Base-by-base conservation (phyloP, 2,797 vertebrate genomes). In the Percopsis omiscomaycus region DNA sequence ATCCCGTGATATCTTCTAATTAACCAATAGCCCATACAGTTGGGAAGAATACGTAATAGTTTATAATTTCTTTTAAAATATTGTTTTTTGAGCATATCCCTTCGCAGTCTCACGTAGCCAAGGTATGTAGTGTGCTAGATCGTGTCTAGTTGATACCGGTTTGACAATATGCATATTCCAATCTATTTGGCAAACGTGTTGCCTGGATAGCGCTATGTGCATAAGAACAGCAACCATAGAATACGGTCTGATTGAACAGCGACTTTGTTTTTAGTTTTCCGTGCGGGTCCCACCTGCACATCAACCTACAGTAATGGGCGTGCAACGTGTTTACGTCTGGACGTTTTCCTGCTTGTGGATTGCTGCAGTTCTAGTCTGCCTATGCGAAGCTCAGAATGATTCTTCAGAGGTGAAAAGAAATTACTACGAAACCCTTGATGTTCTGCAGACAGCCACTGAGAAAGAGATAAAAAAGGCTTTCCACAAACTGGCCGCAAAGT, bases 381-480 rank as follows among this genome's bases (percentile, higher is more conserved):
- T 86, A 2, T 55, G 69, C 12, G 48, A 3, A 3, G 48, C 13
- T 10, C 50, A 53, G 66, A 3, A 59, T 12, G 55, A 64, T 0
- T 66, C 47, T 42, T 15, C 77, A 0, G 15, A 64, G 6, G 28
- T 29, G 0, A 59, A 30, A 14, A 75, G 5, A 15, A 86, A 0
- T 30, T 87, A 85, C 61, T 89, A 89, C 14, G 61, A 88, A 0
- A 75, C 58, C 1, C 84, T 89, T 11, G 16, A 30, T 9, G 60
- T 88, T 3, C 72, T 80, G 59, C 60, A 59, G 12, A 72, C 80
- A 1, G 84, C 86, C 37, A 80, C 81, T 1, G 73, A 49, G 64
- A 68, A 37, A 2, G 73, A 88, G 80, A 86, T 90, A 46, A 88
- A 84, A 64, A 83, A 73, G 67, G 78, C 83, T 57, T 92, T 89